Base-by-base conservation (phyloP, 2,888 invertebrate genomes). In the Habroteleia sp. region DNA sequence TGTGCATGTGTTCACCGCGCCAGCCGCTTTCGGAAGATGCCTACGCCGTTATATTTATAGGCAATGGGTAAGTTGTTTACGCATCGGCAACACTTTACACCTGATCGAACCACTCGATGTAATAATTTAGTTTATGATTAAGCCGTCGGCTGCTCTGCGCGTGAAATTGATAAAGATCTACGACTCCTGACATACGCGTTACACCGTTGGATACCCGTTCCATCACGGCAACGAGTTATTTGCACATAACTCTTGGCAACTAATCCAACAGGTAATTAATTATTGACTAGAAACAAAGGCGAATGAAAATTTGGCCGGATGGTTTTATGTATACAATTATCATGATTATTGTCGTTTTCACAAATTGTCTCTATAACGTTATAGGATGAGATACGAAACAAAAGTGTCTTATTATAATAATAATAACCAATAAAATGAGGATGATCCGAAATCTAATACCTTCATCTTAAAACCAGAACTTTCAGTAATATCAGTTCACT, bases 91-190 rank as follows among this genome's bases (percentile, higher is more conserved):
- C 37, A 62, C 66, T 77, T 73, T 50, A 68, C 75, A 71, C 66
- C 69, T 41, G 75, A 78, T 75, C 71, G 74, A 50, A 52, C 58
- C 29, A 62, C 52, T 66, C 71, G 74, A 66, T 73, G 69, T 76
- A 73, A 76, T 73, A 76, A 76, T 69, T 74, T 68, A 58, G 56
- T 44, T 16, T 69, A 37, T 68, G 69, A 75, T 78, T 69, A 73
- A 71, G 42, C 50, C 72, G 68, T 76, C 71, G 52, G 23, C 41
- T 29, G 13, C 50, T n/a, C n/a, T 48, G 58, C 60, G 46, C 77
- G 48, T 66, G 33, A 68, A 75, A 72, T 62, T 75, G 62, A 77
- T 75, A 69, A 73, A 66, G 50, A 46, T 60, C 56, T 58, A 52
- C 54, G 41, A 65, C 41, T 71, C 14, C 31, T n/a, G 48, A 17